Base-by-base conservation (phyloP, 2,113 vertebrate genomes). In the Pelecanus crispus region DNA sequence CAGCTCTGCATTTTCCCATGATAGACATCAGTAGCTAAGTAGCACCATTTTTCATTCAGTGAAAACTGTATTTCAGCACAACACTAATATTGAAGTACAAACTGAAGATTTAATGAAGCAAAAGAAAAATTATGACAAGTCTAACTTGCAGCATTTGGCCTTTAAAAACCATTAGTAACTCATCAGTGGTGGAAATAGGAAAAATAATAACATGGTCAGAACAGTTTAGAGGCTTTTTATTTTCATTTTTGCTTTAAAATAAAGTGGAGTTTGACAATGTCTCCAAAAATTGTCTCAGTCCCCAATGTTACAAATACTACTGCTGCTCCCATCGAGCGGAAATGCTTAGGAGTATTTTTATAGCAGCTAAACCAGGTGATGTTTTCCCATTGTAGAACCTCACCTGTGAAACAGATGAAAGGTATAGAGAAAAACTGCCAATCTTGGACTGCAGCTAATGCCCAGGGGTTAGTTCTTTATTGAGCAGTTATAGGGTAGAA, bases 291-390 rank as follows among this genome's bases (percentile, higher is more conserved):
- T 31, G 18, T 53, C 11, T 58, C 29, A 71, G 26, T 42, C 26
- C 12, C 11, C 0, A 0, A 6, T 25, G 8, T 32, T 73, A 73
- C 6, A 62, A 45, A 29, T 65, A 26, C 22, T 28, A 25, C 7
- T n/a, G 10, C 42, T 77, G 67, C 24, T 86, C 9, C 58, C n/a
- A 31, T 32, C 1, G 6, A 61, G 56, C 34, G 49, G 31, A 55
- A 70, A 17, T 13, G 16, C 44, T 78, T 49, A 67, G n/a, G 40
- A 55, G 31, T 49, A 22, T 26, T 77, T 77, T 65, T 25, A 4
- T 4, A 45, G n/a, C 8, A 65, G 36, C 32, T 75, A 29, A 83
- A 52, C 6, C 17, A 18, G 36, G 11, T 17, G 20, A 22, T 81
- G 14, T 11, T 74, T 93, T 92, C 81, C 52, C 32, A 6, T 8